Base-by-base conservation (phyloP, 1,140 invertebrate species). In the Zaprionus capensis region DNA sequence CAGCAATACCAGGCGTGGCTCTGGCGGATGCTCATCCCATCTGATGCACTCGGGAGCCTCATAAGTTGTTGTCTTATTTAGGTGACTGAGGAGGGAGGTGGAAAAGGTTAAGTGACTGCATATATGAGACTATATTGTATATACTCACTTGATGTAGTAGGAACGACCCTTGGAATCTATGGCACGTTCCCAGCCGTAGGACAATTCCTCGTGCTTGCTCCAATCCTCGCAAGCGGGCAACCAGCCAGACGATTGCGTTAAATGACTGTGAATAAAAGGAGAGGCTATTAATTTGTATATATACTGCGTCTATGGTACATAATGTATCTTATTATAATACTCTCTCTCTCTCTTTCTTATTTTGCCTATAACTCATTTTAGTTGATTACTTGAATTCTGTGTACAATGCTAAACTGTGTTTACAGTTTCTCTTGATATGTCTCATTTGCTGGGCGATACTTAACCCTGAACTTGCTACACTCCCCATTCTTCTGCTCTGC, bases 141-240 rank as follows among this genome's bases (percentile, higher is more conserved):
- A 17, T 9, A 46, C 96, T 96, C 93, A 98, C 97, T 98, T 98
- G 93, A 98, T 97, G 88, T 95, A 98, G 93, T 98, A 98, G 55
- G 95, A 94, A 92, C 96, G 96, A 64, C 96, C 96, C 73, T 96
- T 95, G 56, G 91, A 88, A 59, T 93, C 93, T 97, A 96, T 92
- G 17, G 97, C 97, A 78, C 96, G 94, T 93, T 98, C 97, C 97
- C 97, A 98, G 4, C 97, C 97, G 91, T 97, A 98, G 0, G 97
- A 97, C 20, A 98, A 93, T 59, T 93, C 93, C 26, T 90, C 91
- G 65, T 91, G 84, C 76, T 85, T 93, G 76, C 93, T 94, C 97
- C 97, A 97, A 80, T 95, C 95, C 88, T 97, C 97, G 12, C 95
- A 94, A 0, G 97, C 97, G 1, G 97, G 97, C 67, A 98, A 91